These are phyloP conservation scores for Cyanistes caeruleus DNA, from an alignment of 2,113 vertebrate species.

Conservation along the genomic window DNA sequence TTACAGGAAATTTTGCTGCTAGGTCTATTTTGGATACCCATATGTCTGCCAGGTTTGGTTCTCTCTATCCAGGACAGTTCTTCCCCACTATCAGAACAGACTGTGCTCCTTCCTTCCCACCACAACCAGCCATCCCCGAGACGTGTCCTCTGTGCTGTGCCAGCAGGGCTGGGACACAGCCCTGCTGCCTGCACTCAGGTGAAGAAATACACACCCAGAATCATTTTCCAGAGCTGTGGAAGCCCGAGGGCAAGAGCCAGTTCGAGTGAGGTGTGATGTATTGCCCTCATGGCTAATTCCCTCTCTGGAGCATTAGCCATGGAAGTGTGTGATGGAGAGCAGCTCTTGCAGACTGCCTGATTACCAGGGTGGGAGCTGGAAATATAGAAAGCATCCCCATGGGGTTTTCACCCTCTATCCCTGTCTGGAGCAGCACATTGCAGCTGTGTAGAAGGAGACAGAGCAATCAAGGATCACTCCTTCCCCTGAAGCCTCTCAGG, in stretches of 20 bases:
- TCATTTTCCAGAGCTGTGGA: background rate
- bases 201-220: background rate
- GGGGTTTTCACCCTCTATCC: background rate
- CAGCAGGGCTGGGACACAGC: background rate
- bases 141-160: fast-evolving
- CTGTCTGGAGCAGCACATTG: background rate
- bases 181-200: background rate
- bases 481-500: background rate
- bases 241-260: background rate
- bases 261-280: background rate
- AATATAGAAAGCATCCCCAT: fast-evolving
- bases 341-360: background rate
- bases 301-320: background rate
- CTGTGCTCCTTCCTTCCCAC: background rate
- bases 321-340: background rate
- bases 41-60: background rate
- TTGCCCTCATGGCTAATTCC: background rate
- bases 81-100: background rate
- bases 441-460: background rate
- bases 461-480: background rate
- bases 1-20: background rate
- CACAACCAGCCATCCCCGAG: background rate
- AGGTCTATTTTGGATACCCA: background rate
- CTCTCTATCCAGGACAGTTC: background rate
- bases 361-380: background rate